Evolutionary conservation across 2,113 vertebrate genomes (phyloP), one percentile per base, ranked within the genome.

Genomic region (Serinus canaria): DNA sequence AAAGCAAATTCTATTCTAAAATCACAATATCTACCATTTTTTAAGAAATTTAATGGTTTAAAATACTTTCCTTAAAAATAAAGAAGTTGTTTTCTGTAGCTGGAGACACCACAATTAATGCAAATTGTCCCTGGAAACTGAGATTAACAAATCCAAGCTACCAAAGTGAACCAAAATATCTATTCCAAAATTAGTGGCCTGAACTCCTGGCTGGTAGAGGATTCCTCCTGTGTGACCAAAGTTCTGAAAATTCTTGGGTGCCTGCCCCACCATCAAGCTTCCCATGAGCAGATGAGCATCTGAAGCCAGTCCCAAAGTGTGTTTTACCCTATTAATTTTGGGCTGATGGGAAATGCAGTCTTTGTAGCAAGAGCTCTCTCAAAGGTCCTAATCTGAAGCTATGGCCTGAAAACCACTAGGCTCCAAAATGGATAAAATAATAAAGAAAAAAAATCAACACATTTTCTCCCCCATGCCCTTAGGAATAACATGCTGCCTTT

Each of bases 1-100:
- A 59, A 78, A 41, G 19, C 2, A 62, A 69, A 46, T 46, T 52
- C 4, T 50, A 13, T 59, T 46, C 43, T 6, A 10, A 94, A 89
- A 59, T 23, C 16, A 37, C 1, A 9, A 0, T 35, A 25, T n/a
- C 7, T 56, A 31, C 0, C 0, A 20, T 21, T 53, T 53, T 70
- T 46, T 24, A 87, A 62, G 10, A 80, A 80, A 64, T 2, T 0
- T 7, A 49, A 27, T 0, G 0, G 5, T 22, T 87, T 53, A 21
- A 68, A n/a, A 30, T 56, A 12, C 15, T 35, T 81, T 74, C 9
- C 20, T 43, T 80, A 16, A 66, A 88, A 94, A 37, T 2, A 64
- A 64, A 15, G 5, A 1, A 7, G 1, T 23, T 25, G 7, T 6
- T 90, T 70, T 25, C 37, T 62, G 15, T 15, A 46, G n/a, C 39